Percentiles rank a stretch among this genome's conserved stretches.
Conservation (phyloP, 1,140 invertebrate genomes). For the Hylyphantes graminicola region DNA sequence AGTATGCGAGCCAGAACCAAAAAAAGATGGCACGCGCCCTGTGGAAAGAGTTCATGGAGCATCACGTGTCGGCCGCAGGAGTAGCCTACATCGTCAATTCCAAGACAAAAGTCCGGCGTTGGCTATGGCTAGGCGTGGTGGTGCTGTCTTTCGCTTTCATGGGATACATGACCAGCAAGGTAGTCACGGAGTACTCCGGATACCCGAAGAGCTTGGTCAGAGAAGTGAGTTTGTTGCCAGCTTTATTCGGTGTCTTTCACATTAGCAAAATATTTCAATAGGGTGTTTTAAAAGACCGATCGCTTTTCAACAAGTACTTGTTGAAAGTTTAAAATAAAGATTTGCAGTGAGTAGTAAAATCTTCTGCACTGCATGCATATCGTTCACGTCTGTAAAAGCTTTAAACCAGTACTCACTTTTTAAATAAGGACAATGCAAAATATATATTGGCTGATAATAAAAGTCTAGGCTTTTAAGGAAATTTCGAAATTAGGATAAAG, state of each 20-base stretch:
- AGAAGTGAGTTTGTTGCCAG: constrained; percentile 33
- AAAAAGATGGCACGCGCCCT: neutral
- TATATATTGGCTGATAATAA: no score
- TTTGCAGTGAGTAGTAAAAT: neutral
- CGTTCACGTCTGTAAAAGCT: no score
- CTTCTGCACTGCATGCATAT: no score
- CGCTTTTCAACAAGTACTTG: neutral
- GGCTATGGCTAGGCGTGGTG: constrained; percentile 21
- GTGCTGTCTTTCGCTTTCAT: constrained; percentile 28
- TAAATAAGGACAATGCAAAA: no score
- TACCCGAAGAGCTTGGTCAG: constrained; percentile 49
- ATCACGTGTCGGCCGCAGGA: constrained; percentile 40
- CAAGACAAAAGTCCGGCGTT: neutral
- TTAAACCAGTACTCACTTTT: no score
- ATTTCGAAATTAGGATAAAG: no score
- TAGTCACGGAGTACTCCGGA: constrained; percentile 22
- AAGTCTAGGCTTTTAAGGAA: no score
- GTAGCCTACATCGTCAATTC: constrained; percentile 39
- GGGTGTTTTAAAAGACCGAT: no score
- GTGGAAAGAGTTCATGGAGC: constrained; percentile 26
- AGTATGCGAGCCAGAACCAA: neutral
- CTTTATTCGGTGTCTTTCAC: neutral
- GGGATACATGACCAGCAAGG: constrained; percentile 56
- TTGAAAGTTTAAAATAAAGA: neutral
- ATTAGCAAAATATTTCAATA: no score